A percentile compares a stretch with the other conserved stretches of the same genome.
These are phyloP conservation scores for Drosophila pachea DNA, from an alignment of 1,140 invertebrate genomes.

Conservation along the genomic window DNA sequence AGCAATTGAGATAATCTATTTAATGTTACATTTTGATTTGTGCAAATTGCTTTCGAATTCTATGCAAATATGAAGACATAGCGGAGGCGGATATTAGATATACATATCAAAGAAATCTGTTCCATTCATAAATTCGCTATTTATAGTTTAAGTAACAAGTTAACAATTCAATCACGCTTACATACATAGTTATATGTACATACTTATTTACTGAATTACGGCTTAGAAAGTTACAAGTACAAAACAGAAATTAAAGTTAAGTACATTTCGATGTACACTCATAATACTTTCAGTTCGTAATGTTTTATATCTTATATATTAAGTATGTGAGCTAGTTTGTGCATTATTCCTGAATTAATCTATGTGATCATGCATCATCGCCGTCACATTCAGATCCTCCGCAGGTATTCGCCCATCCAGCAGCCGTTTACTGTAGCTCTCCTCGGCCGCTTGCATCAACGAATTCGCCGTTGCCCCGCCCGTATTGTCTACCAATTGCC, in stretches of 20 bases:
- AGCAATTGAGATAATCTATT: slow-evolving; percentile 43
- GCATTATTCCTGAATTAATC: slow-evolving; percentile 32
- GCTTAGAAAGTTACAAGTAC: slow-evolving; percentile 22
- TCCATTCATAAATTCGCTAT: slow-evolving; percentile 36
- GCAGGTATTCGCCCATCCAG: slow-evolving; percentile 35
- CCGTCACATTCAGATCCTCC: slow-evolving; percentile 50
- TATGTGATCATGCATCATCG: slow-evolving; percentile 43
- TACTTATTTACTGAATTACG: slow-evolving; percentile 11
- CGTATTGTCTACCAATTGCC: slow-evolving; percentile 81
- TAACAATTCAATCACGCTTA: slow-evolving; percentile 27
- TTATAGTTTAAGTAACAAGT: slow-evolving; percentile 21
- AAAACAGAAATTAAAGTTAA: slow-evolving; percentile 54
- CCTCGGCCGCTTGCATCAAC: slow-evolving; percentile 76
- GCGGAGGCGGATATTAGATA: slow-evolving; percentile 20
- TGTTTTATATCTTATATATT: slow-evolving; percentile 29
- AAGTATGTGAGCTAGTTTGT: slow-evolving; percentile 10
- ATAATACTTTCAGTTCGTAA: slow-evolving; percentile 69
- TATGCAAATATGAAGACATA: slow-evolving; percentile 61
- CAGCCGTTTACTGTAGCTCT: slow-evolving; percentile 49
- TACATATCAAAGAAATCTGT: slow-evolving; percentile 16
- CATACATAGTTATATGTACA: slow-evolving; percentile 25
- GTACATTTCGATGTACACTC: slow-evolving; percentile 51
- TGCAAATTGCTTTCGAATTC: slow-evolving; percentile 55
- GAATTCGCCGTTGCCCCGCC: slow-evolving; percentile 78
- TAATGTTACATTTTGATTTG: slow-evolving; percentile 48